phyloP scores from a whole-genome alignment of 2,888 invertebrate species.

The Loripinus fragilis region DNA sequence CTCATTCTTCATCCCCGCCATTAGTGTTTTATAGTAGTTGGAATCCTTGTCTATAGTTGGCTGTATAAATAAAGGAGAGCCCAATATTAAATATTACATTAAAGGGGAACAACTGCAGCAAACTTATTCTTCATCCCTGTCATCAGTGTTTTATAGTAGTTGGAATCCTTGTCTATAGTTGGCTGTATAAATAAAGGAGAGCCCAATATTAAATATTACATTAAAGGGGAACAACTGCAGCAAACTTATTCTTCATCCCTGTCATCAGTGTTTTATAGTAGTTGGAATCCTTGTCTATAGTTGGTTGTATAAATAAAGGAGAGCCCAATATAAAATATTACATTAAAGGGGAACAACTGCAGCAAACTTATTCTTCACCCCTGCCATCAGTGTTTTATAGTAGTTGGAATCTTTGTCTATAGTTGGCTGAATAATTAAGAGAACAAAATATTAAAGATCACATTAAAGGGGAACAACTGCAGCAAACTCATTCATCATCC shows the following conservation, averaged over 20 bases:
- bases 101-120: too few species aligned
- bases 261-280: slow-evolving; percentile 66
- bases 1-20: slow-evolving; percentile 68
- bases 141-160: slow-evolving; percentile 65
- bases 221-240: too few species aligned
- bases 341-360: too few species aligned
- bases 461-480: too few species aligned
- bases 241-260: slow-evolving; percentile 66
- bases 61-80: too few species aligned
- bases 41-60: slow-evolving; percentile 44
- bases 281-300: slow-evolving; percentile 42
- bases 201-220: too few species aligned
- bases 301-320: not conserved
- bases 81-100: too few species aligned
- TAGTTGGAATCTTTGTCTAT: slow-evolving; percentile 52
- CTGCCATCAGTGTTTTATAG: slow-evolving; percentile 64
- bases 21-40: slow-evolving; percentile 63
- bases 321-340: too few species aligned
- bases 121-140: slow-evolving; percentile 66
- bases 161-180: slow-evolving; percentile 42
- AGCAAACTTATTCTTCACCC: slow-evolving; percentile 64
- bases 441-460: too few species aligned
- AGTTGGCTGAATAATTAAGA: not conserved
- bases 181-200: too few species aligned
- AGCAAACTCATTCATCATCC: slow-evolving; percentile 65